Evolutionary conservation across 1,140 invertebrate genomes (phyloP).

Genomic region (Samia ricini): DNA sequence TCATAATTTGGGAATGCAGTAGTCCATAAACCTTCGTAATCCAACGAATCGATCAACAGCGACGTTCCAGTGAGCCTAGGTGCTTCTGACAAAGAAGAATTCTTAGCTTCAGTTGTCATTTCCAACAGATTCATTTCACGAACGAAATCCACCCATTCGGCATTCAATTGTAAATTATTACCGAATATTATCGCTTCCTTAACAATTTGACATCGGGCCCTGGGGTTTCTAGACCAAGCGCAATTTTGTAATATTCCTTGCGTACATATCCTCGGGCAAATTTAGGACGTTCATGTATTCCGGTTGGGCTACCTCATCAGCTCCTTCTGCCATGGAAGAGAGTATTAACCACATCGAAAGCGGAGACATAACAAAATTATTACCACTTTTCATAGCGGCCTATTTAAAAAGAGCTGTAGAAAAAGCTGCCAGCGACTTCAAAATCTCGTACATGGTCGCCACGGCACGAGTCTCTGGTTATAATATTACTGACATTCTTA

Average conservation of each 20-base stretch:
- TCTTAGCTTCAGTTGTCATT: not conserved
- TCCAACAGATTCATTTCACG: constrained; percentile 6
- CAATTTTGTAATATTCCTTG: constrained; percentile 10
- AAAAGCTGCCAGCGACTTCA: not conserved
- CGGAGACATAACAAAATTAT: constrained; percentile 15
- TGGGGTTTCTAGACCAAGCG: not conserved
- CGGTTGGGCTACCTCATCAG: not conserved
- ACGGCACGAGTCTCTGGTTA: not conserved
- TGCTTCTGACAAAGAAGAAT: not conserved
- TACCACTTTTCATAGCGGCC: not conserved
- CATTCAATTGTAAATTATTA: not conserved
- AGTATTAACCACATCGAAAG: constrained; percentile 15
- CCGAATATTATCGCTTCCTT: constrained; percentile 8
- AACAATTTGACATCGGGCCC: constrained; percentile 1
- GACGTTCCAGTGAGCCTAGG: constrained; percentile 10
- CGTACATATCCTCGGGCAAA: constrained; percentile 16
- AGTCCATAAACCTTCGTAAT: constrained; percentile 13
- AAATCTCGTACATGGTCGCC: not conserved
- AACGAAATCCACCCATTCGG: constrained; percentile 9
- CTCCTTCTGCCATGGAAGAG: constrained; percentile 16
- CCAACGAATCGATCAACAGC: constrained; percentile 6
- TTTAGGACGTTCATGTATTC: constrained; percentile 13
- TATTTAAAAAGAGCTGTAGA: not conserved
- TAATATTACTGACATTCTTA: not conserved
- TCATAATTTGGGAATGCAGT: constrained; percentile 5